A percentile compares a stretch with the other conserved stretches of the same genome.
Evolutionary conservation across 2,797 vertebrate genomes (phyloP).

Genomic region (Vipera latastei): DNA sequence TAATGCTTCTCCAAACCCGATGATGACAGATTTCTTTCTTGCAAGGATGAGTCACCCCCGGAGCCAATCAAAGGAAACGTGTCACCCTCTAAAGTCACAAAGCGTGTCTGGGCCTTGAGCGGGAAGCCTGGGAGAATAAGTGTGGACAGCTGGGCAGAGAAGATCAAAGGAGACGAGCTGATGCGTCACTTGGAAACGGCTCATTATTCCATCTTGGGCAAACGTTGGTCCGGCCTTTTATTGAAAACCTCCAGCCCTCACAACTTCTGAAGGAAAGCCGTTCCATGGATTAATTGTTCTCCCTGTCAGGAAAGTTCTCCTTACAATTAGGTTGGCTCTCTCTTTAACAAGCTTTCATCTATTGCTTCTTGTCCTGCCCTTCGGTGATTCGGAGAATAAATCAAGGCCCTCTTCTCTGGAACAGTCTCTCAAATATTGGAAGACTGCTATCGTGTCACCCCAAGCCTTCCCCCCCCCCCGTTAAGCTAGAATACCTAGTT

Average conservation of each 20-base stretch:
- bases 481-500: too few species aligned
- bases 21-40: constrained; percentile 54
- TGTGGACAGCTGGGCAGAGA: not conserved
- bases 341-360: not conserved
- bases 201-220: not conserved
- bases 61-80: constrained; percentile 58
- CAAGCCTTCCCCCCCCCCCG: too few species aligned
- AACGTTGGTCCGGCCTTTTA: not conserved
- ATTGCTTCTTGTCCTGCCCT: not conserved
- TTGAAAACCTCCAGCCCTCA: not conserved
- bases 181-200: not conserved
- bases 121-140: constrained; percentile 47
- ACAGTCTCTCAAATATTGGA: too few species aligned
- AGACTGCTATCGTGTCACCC: too few species aligned
- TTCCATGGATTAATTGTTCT: too few species aligned
- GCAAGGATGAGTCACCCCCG: constrained; percentile 61
- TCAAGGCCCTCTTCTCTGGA: too few species aligned
- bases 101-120: constrained; percentile 59
- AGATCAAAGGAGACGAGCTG: not conserved
- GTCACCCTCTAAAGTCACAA: not conserved
- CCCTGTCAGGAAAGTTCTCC: not conserved
- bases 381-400: too few species aligned
- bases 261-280: not conserved
- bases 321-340: not conserved
- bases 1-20: constrained; percentile 69